Evolutionary conservation across 1,140 invertebrate genomes (phyloP), one percentile per base, ranked within the genome.

Genomic region (Eriosoma lanigerum): DNA sequence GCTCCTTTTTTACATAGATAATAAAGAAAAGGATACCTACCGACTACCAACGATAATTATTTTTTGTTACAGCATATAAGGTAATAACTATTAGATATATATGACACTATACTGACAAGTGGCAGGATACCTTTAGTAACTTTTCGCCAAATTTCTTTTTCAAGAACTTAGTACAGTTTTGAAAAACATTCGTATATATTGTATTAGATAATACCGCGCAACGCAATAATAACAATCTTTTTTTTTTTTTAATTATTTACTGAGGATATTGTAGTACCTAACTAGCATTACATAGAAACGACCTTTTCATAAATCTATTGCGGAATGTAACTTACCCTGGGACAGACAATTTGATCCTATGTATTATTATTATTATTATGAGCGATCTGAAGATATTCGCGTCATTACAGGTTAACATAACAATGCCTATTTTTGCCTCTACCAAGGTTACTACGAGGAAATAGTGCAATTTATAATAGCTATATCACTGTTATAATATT

Each of bases 271-370:
- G 8, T 38, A 38, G 8, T 8, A 38, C 3, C n/a, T 38, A 38
- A 38, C 8, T 38, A 38, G 8, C 8, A 38, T n/a, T n/a, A 32
- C 26, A 44, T 44, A 38, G n/a, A 64, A 64, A 64, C 19, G 29
- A 64, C 32, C 62, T 64, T 64, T 64, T 38, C 32, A 64, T 3
- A 64, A 38, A 64, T 64, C 10, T 38, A 38, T 9, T 44, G 4
- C 19, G 62, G 62, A 64, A 64, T 64, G 62, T 44, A 38, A 64
- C 62, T 64, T 64, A 64, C 62, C 62, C 32, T 64, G 62, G 38
- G 62, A 64, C 62, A 64, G 17, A 64, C n/a, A n/a, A n/a, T 64
- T 19, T 64, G 19, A 8, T 21, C 62, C 8, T 64, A 38, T 64
- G 38, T 64, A 21, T n/a, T 64, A 48, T 48, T 13, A 38, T 38